Base-by-base conservation (phyloP, 1,140 invertebrate species). In the Drosophila tani region DNA sequence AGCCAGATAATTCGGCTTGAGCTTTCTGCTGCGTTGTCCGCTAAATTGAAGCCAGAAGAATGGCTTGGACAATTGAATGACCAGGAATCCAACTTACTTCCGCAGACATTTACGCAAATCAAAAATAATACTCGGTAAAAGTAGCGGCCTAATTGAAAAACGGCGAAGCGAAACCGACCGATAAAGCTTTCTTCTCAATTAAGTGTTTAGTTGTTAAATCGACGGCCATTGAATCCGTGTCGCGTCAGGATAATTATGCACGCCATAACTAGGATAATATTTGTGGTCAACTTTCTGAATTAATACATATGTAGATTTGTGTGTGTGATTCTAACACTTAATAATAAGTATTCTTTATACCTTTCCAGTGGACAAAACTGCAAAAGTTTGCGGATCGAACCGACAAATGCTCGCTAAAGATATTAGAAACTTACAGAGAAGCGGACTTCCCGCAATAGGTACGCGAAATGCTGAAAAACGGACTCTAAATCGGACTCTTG, bases 61-160 rank as follows among this genome's bases (percentile, higher is more conserved):
- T 21, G 43, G 35, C 21, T 24, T 56, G 29, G 27, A 27, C 55
- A 79, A 69, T 73, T 67, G 55, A 75, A 66, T 82, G 51, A 43
- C 57, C 41, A 56, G 70, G 56, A 82, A 73, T 82, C 62, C 47
- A 43, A 55, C 68, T 66, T 50, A 83, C 77, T 87, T 87, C 84
- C 84, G 85, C 73, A 47, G 65, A 11, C 51, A 50, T 67, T 86
- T 88, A 83, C 57, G 53, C 60, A 83, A 81, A 81, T 88, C 81
- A 27, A 43, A 14, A 19, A 19, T 19, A 35, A 29, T 49, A 38
- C 43, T 35, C 29, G 60, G 63, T 73, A 62, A 81, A 81, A 69
- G 64, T 57, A 56, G 29, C 62, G 53, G 45, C 45, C n/a, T 21
- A 56, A 47, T 74, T 35, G 55, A 19, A 57, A 63, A 74, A 70